Percentiles rank a stretch among this genome's conserved stretches.
phyloP scores from a whole-genome alignment of 1,140 invertebrate genomes.

The Drosophila insularis region DNA sequence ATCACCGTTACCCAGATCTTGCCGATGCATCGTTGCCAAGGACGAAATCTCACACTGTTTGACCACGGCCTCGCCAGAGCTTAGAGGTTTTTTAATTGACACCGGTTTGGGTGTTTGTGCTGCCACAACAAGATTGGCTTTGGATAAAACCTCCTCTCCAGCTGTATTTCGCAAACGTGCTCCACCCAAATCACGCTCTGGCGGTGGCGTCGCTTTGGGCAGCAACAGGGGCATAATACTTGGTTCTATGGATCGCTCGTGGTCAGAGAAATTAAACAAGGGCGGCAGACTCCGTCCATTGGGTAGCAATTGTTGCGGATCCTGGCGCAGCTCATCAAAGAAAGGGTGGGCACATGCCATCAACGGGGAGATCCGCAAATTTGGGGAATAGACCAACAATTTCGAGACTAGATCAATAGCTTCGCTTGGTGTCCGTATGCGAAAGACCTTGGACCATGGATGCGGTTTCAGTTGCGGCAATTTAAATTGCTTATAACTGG shows the following conservation, averaged over 20 bases:
- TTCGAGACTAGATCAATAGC: constrained; percentile 71
- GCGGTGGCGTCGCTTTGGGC: not conserved
- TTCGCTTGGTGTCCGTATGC: constrained; percentile 59
- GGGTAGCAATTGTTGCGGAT: constrained; percentile 57
- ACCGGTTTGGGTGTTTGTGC: not conserved
- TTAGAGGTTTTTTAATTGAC: not conserved
- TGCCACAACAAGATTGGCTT: not conserved
- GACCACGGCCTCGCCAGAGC: not conserved
- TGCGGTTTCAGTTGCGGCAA: constrained; percentile 99
- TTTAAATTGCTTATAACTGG: constrained; percentile 99
- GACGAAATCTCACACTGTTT: not conserved
- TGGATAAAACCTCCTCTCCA: constrained; percentile 41
- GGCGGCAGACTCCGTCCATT: constrained; percentile 50
- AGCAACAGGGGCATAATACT: constrained; percentile 31
- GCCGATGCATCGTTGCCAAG: constrained; percentile 3
- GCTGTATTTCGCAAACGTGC: constrained; percentile 34
- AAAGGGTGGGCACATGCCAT: constrained; percentile 64
- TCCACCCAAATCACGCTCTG: not conserved
- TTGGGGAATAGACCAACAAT: constrained; percentile 59
- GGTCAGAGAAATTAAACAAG: constrained; percentile 58
- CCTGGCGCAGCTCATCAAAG: constrained; percentile 63
- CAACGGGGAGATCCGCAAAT: constrained; percentile 38
- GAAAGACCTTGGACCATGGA: constrained; percentile 97
- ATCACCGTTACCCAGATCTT: constrained; percentile 59
- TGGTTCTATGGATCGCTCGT: constrained; percentile 55